Evolutionary conservation across 2,113 vertebrate species (phyloP).

Genomic region (Catharus minimus): DNA sequence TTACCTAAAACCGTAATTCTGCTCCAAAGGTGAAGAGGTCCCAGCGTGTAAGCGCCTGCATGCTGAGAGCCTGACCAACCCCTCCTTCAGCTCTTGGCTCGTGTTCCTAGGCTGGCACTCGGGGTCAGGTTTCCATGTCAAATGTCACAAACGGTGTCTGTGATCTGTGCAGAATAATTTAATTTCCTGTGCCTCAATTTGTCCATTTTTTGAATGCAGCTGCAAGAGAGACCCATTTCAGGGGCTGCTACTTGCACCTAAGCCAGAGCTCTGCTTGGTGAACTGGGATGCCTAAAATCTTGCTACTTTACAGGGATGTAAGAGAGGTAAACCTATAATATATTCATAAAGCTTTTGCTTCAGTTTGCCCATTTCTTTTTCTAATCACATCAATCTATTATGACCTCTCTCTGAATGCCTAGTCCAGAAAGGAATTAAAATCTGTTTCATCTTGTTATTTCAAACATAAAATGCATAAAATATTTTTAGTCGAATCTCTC

Average conservation of each 20-base stretch:
- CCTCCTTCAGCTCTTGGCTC: background rate
- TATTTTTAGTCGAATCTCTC: background rate
- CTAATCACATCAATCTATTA: background rate
- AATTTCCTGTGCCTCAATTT: conserved; percentile 7
- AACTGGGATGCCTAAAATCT: background rate
- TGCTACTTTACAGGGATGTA: background rate
- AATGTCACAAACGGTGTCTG: background rate
- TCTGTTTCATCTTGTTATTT: background rate
- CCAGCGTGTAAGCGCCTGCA: background rate
- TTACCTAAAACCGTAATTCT: background rate
- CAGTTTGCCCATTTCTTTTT: background rate
- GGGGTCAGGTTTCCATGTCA: background rate
- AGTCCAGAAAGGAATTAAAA: background rate
- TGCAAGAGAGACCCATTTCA: background rate
- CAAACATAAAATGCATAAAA: background rate
- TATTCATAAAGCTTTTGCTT: background rate
- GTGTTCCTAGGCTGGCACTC: background rate
- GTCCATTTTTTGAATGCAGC: background rate
- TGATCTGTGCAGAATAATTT: background rate
- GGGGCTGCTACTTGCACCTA: background rate
- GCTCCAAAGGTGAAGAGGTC: background rate
- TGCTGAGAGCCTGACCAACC: background rate
- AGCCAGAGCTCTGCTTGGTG: background rate
- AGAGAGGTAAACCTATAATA: background rate
- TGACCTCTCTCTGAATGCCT: background rate